Conservation (phyloP, 2,113 vertebrate species). For the Osmerus eperlanus region DNA sequence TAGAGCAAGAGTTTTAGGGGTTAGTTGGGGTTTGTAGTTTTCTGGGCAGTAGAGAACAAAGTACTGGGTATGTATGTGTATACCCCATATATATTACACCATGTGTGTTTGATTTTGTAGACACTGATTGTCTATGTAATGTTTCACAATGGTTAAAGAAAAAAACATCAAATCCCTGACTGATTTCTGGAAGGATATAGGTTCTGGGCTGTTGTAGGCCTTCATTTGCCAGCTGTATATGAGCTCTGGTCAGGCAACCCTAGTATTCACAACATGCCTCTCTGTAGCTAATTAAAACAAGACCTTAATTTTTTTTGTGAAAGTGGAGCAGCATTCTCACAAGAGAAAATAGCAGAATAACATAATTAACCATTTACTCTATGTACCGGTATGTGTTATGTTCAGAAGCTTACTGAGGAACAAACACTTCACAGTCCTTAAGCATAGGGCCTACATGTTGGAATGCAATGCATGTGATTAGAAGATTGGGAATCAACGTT, state of each 20-base stretch:
- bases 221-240: slow-evolving; percentile 35
- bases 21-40: not conserved
- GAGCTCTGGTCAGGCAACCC: slow-evolving; percentile 22
- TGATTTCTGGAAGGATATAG: not conserved
- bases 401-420: too few relatives aligned
- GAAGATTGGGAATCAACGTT: too few relatives aligned
- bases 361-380: not conserved
- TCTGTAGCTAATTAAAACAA: slow-evolving; percentile 24
- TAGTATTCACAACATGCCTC: slow-evolving; percentile 9
- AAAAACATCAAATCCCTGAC: too few relatives aligned
- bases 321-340: slow-evolving; percentile 1
- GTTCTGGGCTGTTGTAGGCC: not conserved
- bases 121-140: too few relatives aligned
- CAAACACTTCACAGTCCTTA: too few relatives aligned
- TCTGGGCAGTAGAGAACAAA: not conserved
- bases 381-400: not conserved
- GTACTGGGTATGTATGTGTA: too few relatives aligned
- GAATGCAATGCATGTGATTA: too few relatives aligned
- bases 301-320: slow-evolving; percentile 2
- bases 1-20: not conserved
- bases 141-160: too few relatives aligned
- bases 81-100: too few relatives aligned
- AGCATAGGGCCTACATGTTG: too few relatives aligned
- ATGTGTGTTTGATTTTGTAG: too few relatives aligned
- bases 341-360: not conserved